phyloP scores from a whole-genome alignment of 2,113 vertebrate genomes.

The Galeopterus variegatus region DNA sequence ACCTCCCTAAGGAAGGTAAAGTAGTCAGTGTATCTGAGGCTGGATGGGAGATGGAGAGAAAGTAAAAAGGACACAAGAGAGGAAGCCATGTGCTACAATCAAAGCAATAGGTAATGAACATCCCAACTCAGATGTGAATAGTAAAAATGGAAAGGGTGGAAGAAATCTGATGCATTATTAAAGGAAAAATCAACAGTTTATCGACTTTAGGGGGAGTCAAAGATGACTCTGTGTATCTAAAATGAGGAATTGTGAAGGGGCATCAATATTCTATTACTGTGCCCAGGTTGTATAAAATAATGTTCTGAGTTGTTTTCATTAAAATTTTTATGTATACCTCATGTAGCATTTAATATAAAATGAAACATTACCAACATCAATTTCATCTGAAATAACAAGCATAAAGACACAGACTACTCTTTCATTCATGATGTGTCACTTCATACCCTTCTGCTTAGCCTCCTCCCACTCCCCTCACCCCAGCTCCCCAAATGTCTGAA shows the following conservation, averaged over 20 bases:
- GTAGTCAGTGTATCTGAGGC: background rate
- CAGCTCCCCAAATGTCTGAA: background rate
- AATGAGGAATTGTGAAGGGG: background rate
- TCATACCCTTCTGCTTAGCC: background rate
- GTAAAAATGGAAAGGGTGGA: background rate
- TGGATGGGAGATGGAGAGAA: background rate
- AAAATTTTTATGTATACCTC: background rate
- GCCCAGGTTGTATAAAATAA: background rate
- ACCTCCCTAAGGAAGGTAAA: slow-evolving; percentile 39
- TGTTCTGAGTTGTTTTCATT: background rate
- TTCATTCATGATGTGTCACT: background rate
- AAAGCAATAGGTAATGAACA: background rate
- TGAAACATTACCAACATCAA: background rate
- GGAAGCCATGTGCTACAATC: background rate
- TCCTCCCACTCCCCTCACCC: fast-evolving
- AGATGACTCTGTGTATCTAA: background rate
- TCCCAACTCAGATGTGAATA: background rate
- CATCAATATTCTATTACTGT: background rate
- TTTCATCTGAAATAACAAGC: background rate
- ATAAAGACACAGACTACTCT: background rate
- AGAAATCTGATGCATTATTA: background rate
- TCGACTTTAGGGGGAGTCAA: background rate
- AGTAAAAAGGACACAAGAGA: background rate
- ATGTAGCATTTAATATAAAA: slow-evolving; percentile 30
- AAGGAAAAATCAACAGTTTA: background rate